A percentile compares a stretch with the other conserved stretches of the same genome.
phyloP scores from a whole-genome alignment of 2,888 invertebrate genomes.

The Lamproptera curius region DNA sequence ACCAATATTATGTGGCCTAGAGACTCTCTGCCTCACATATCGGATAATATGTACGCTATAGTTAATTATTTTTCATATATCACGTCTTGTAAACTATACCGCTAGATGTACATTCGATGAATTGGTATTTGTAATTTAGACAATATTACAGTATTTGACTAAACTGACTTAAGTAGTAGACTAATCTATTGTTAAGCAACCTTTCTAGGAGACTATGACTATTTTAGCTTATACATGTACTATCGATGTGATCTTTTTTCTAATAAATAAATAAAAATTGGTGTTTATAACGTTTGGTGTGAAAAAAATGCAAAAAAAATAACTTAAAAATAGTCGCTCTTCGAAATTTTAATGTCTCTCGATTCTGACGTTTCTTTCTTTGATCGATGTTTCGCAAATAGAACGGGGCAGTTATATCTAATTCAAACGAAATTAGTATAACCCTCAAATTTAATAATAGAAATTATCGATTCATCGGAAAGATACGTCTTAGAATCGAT shows the following conservation, averaged over 20 bases:
- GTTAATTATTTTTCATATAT: conserved; percentile 52
- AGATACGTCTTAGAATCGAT: conserved; percentile 17
- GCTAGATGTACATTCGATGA: conserved; percentile 54
- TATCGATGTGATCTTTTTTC: conserved; percentile 15
- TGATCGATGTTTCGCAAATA: background rate
- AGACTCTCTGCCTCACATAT: conserved; percentile 68
- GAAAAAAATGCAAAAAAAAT: background rate
- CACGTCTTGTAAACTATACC: conserved; percentile 50
- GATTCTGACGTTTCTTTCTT: conserved; percentile 17
- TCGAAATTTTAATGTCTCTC: conserved; percentile 8
- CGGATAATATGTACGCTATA: conserved; percentile 62
- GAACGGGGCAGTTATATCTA: too few species aligned
- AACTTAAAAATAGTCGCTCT: background rate
- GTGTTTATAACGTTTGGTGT: conserved; percentile 7
- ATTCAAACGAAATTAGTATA: too few species aligned
- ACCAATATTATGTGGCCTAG: conserved; percentile 57
- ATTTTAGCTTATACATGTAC: conserved; percentile 8
- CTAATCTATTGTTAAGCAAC: too few species aligned
- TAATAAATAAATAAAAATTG: background rate
- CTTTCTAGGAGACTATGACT: conserved; percentile 4
- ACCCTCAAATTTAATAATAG: too few species aligned
- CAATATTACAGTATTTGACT: conserved; percentile 62
- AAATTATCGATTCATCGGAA: background rate
- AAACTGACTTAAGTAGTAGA: conserved; percentile 25
- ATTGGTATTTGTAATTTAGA: conserved; percentile 60